Percentiles rank a stretch among this genome's conserved stretches.
Conservation (phyloP, 2,888 invertebrate species). For the Drosophila acutilabella region DNA sequence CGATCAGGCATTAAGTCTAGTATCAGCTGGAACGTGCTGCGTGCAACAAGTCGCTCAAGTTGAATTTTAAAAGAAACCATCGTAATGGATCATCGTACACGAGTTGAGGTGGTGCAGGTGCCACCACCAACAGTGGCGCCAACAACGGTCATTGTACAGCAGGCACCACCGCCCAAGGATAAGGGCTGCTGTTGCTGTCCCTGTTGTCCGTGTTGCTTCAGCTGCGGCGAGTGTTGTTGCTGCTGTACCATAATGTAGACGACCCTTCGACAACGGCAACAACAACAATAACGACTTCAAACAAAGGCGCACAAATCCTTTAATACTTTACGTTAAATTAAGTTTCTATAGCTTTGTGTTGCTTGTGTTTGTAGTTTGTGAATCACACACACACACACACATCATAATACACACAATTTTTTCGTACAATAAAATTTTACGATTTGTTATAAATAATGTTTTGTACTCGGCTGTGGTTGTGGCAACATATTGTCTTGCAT, state of each 20-base stretch:
- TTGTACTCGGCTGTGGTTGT: constrained; percentile 49
- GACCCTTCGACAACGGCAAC: constrained; percentile 19
- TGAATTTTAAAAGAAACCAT: neutral
- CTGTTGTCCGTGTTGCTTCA: constrained; percentile 70
- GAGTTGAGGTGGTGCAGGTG: constrained; percentile 69
- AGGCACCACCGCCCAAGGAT: constrained; percentile 51
- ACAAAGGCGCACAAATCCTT: constrained; percentile 60
- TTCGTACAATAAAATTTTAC: constrained; percentile 80
- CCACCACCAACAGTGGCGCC: constrained; percentile 42
- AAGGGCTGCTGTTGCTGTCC: constrained; percentile 69
- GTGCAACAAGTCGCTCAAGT: constrained; percentile 62
- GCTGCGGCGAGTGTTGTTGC: constrained; percentile 76
- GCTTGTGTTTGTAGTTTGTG: constrained; percentile 35
- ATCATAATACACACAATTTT: constrained; percentile 58
- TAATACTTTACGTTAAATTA: constrained; percentile 80
- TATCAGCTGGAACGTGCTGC: constrained; percentile 38
- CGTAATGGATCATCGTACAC: constrained; percentile 63
- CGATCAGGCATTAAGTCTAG: constrained; percentile 53
- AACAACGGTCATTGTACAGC: constrained; percentile 69
- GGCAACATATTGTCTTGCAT: constrained; percentile 78
- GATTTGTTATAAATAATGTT: constrained; percentile 79
- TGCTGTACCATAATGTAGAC: constrained; percentile 74
- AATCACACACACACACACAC: constrained; percentile 23
- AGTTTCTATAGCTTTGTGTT: constrained; percentile 64
- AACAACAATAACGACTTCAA: constrained; percentile 32